Base-by-base conservation (phyloP, 2,113 vertebrate genomes). In the Loxodonta africana region DNA sequence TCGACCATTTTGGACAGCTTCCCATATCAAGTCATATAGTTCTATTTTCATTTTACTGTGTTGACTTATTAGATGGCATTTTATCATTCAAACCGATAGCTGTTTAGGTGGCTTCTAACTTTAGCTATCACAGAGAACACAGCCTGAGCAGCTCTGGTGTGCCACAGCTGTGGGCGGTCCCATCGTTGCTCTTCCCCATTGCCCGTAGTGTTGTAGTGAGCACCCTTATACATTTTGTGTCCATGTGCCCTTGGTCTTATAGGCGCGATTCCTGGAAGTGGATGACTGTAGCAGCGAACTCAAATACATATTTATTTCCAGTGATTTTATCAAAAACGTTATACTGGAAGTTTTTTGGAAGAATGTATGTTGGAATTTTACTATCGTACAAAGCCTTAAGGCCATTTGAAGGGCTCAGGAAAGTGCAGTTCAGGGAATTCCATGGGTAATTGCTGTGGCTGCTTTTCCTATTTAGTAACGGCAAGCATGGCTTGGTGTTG, bases 391-490 rank as follows among this genome's bases (percentile, higher is more conserved):
- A 37, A 44, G 44, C 8, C 74, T 18, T 6, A 6, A 23, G 18
- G n/a, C n/a, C 30, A 3, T 37, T 25, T 20, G 25, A 41, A 21
- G 9, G 30, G 6, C 46, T 93, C 21, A n/a, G 53, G n/a, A 18
- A 65, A 33, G 53, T 15, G 17, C 14, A 10, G 30, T 15, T 23
- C 21, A 18, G 33, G 46, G 41, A 37, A 5, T 71, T 51, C 37
- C n/a, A 15, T 11, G n/a, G 46, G 44, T 57, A 2, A 2, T 17
- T 9, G 6, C 7, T 23, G 26, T 73, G n/a, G 57, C 71, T 23
- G 3, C 51, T 37, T 1, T 0, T 60, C n/a, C 46, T n/a, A 6
- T 46, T 62, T 6, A 8, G 26, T 48, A 12, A 21, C 6, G 3
- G 20, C 41, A 74, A 57, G 67, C 30, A 11, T 51, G 14, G 3